A percentile compares a stretch with the other conserved stretches of the same genome.
Evolutionary conservation across 2,113 vertebrate species (phyloP).

Genomic region (Sylvietta virens): DNA sequence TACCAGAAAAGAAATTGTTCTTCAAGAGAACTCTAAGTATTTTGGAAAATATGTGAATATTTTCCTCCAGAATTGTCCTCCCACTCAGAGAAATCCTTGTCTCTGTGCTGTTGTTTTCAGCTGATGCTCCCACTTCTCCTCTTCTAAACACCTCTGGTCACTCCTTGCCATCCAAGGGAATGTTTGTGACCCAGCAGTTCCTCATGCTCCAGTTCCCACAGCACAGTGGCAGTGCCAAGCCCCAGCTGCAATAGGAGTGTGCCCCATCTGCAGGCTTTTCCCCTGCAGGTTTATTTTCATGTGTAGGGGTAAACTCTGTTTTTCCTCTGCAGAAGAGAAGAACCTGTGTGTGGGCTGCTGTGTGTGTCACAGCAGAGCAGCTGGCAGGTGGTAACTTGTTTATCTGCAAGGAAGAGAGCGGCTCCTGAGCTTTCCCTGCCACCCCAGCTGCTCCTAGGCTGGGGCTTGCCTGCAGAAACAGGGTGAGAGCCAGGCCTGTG

Average conservation of each 20-base stretch:
- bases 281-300: not conserved
- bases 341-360: not conserved
- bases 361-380: accelerated
- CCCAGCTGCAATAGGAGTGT: not conserved
- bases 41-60: not conserved
- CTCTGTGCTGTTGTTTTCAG: not conserved
- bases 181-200: not conserved
- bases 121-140: not conserved
- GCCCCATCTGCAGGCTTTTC: not conserved
- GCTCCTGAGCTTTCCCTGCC: not conserved
- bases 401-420: not conserved
- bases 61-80: not conserved
- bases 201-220: accelerated
- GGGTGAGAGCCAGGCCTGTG: not conserved
- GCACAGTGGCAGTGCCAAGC: not conserved
- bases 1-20: not conserved
- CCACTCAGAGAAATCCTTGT: not conserved
- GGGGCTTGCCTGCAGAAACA: not conserved
- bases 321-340: not conserved
- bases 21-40: not conserved
- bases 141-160: not conserved
- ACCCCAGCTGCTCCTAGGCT: not conserved
- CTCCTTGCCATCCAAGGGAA: not conserved
- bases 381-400: not conserved
- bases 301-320: not conserved